phyloP scores from a whole-genome alignment of 2,113 vertebrate species.

The Fregetta grallaria region DNA sequence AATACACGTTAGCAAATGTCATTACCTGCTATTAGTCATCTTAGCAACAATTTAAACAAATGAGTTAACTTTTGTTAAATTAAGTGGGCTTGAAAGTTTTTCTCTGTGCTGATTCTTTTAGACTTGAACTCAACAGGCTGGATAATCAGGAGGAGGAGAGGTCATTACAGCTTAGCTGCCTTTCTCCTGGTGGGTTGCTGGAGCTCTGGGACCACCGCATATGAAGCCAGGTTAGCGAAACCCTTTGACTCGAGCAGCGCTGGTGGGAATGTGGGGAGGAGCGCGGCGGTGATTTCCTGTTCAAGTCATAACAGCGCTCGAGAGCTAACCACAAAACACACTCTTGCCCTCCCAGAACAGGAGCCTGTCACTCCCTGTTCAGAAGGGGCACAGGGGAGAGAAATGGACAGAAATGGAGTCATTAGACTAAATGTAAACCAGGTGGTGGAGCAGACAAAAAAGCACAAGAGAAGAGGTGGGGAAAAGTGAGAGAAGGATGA shows the following conservation, averaged over 20 bases:
- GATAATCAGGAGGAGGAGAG: not conserved
- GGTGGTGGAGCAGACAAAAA: not conserved
- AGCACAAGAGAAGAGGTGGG: not conserved
- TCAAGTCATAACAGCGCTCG: not conserved
- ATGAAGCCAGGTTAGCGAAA: not conserved
- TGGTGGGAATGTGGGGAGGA: conserved; percentile 29
- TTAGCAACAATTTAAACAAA: not conserved
- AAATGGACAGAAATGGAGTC: not conserved
- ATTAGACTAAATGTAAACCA: not conserved
- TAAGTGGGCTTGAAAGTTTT: not conserved
- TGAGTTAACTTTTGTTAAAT: not conserved
- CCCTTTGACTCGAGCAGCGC: not conserved
- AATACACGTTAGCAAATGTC: not conserved
- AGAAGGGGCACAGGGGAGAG: not conserved
- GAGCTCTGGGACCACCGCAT: rapidly evolving
- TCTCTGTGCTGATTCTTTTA: not conserved
- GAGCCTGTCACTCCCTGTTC: not conserved
- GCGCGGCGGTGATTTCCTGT: conserved; percentile 13
- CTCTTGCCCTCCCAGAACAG: not conserved
- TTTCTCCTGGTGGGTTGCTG: not conserved
- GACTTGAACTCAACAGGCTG: not conserved
- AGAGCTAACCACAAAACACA: conserved; percentile 16
- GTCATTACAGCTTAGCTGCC: not conserved
- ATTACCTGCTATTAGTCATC: not conserved
- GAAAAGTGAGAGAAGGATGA: not conserved